Conservation (phyloP, 2,797 vertebrate genomes). For the Syngnathus rostellatus region DNA sequence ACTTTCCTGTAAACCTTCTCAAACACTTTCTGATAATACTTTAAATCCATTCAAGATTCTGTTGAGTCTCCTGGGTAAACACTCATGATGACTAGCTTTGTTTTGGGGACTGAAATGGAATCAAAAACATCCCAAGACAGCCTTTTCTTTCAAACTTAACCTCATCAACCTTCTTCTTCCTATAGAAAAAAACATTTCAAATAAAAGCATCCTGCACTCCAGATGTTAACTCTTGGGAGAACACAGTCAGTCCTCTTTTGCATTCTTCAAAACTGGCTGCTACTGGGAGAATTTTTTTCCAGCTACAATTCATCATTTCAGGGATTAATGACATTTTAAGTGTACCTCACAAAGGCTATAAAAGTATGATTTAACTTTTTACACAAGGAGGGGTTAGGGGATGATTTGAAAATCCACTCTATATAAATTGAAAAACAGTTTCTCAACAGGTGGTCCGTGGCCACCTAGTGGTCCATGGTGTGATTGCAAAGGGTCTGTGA, state of each 20-base stretch:
- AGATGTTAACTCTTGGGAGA: neutral
- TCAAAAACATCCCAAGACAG: conserved; percentile 39
- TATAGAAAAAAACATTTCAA: conserved; percentile 23
- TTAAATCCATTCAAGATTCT: conserved; percentile 16
- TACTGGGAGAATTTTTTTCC: neutral
- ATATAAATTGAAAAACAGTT: no score
- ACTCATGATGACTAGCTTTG: conserved; percentile 1
- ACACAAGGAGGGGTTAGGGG: no score
- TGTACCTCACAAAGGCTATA: neutral
- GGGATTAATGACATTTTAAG: neutral
- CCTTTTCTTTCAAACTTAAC: conserved; percentile 7
- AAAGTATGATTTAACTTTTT: neutral
- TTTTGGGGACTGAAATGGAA: conserved; percentile 40
- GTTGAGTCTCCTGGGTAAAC: neutral
- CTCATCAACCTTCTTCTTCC: conserved; percentile 37
- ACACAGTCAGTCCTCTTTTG: neutral
- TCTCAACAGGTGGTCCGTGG: no score
- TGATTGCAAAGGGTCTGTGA: no score
- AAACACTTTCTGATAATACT: conserved; percentile 48
- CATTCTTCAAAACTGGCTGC: neutral
- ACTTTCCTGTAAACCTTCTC: conserved; percentile 61
- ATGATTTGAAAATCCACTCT: no score
- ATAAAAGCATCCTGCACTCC: conserved; percentile 15
- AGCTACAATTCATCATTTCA: neutral
- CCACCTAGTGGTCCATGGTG: no score